Evolutionary conservation across 2,797 vertebrate species (phyloP), one percentile per base, ranked within the genome.

Genomic region (Anisognathus igniventris): DNA sequence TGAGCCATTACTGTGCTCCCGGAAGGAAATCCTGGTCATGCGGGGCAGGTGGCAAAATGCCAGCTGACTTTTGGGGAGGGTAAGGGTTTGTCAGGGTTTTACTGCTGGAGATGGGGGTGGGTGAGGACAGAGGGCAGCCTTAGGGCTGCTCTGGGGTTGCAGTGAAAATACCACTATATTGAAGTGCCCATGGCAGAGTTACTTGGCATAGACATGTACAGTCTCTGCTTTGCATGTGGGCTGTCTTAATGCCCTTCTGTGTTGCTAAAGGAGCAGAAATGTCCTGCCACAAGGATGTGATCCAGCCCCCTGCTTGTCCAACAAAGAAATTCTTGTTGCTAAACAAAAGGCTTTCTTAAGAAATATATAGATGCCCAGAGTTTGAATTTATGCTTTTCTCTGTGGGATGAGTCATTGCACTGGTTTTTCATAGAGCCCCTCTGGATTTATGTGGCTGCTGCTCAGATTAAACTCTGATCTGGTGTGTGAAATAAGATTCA

Each of bases 241-340:
- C 48, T 58, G 13, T 80, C 30, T 77, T 64, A 86, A 67, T 33
- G 54, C 71, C 74, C 67, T 72, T 94, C 73, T 88, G 66, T 72
- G 16, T 73, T 85, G 37, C 70, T 82, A 33, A 42, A 84, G 60
- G 51, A 88, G 60, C 51, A 90, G 40, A 86, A 90, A 76, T 57
- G 56, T 88, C 74, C 45, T 76, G 83, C 67, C 30, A 39, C 71
- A 79, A 70, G 70, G 83, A 60, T 85, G 27, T 47, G 67, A 57
- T 87, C 61, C 74, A 83, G 64, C 35, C 21, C 35, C 28, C 23
- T 5, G 6, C 53, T 90, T 76, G 53, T 71, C 57, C 54, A 92
- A 87, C 88, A 94, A 91, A 93, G 84, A 83, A 89, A 77, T 89
- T 91, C 24, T 90, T 93, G 92, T 94, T 19, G 2, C 54, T 86